Base-by-base conservation (phyloP, 2,113 vertebrate species). In the Coracopsis vasa region DNA sequence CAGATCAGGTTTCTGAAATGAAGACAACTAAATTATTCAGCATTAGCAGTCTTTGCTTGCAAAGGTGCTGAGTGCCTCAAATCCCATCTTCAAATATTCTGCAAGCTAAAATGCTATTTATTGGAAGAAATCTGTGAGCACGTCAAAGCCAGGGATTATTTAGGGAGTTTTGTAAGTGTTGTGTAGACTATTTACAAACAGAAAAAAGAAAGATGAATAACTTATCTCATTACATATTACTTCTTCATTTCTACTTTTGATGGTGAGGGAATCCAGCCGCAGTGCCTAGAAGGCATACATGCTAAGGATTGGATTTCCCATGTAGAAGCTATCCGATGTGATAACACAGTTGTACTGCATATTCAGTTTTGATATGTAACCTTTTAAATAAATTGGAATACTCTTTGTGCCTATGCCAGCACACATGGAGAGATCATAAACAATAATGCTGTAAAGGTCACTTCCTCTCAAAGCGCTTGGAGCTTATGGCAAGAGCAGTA, bases 331-430 rank as follows among this genome's bases (percentile, higher is more conserved):
- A 88, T 87, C 87, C 51, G 88, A 67, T 94, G 95, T 96, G 97
- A 96, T 98, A 98, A 98, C 97, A 96, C 72, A 96, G 92, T 95
- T 97, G 95, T 97, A 88, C 94, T 96, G 93, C 97, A 97, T 97
- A 97, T 98, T 97, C 98, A 97, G 94, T 97, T 98, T 97, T 97
- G 97, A 97, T 98, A 94, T 87, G 97, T 98, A 98, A 98, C 98
- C 98, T 98, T 98, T 98, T 97, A 98, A 98, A 98, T 98, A 98
- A 98, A 98, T 98, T 98, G 98, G 98, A 98, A 98, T 98, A 98
- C 97, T 97, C 96, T 95, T 97, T 97, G 87, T 94, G 92, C 94
- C 86, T 97, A 94, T 92, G 91, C 94, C 93, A 96, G 90, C 96
- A 94, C 88, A 94, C 65, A 39, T 48, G 1, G 25, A 96, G 94